Evolutionary conservation across 2,797 vertebrate genomes (phyloP).

Genomic region (Rhynchonycteris naso): DNA sequence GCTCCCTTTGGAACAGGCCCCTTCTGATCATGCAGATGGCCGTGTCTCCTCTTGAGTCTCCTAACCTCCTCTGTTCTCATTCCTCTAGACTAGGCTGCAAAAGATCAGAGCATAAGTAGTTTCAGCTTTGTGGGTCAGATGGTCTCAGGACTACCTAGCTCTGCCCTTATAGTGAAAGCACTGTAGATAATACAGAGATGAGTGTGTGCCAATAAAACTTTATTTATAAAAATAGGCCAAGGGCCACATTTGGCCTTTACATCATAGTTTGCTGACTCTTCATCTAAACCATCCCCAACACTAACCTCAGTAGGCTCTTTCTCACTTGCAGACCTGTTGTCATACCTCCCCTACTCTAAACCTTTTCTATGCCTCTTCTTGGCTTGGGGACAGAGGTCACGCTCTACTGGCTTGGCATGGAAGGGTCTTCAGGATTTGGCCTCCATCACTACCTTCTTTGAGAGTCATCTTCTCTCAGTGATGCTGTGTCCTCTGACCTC

Average conservation of each 20-base stretch:
- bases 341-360: not conserved
- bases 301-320: not conserved
- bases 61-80: not conserved
- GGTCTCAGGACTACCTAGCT: not conserved
- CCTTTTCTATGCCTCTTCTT: not conserved
- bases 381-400: not conserved
- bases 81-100: not conserved
- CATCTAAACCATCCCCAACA: not conserved
- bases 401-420: not conserved
- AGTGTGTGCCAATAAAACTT: not conserved
- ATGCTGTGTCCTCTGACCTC: not conserved
- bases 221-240: not conserved
- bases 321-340: not conserved
- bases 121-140: not conserved
- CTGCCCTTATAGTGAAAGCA: not conserved
- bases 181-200: not conserved
- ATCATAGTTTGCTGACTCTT: not conserved
- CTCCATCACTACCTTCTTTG: not conserved
- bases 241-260: not conserved
- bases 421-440: not conserved
- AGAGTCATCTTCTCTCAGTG: not conserved
- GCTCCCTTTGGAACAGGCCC: not conserved
- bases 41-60: not conserved
- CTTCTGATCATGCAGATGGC: rapidly evolving
- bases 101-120: not conserved